Evolutionary conservation across 2,888 invertebrate genomes (phyloP), one percentile per base, ranked within the genome.

Genomic region (Euzetes globulus): DNA sequence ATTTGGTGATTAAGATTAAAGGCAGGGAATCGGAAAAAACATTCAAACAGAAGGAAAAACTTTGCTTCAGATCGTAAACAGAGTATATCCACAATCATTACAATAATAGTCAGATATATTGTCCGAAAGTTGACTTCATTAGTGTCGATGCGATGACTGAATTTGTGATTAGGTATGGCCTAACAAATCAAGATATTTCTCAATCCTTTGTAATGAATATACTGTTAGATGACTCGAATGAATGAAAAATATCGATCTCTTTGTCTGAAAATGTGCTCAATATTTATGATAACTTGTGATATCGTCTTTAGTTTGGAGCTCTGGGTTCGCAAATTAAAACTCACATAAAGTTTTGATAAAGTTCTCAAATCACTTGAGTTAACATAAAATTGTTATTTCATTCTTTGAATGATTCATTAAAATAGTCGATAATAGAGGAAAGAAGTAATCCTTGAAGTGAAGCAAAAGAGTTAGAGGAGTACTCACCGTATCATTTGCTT

Each of bases 401-500:
- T 7, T 4, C 41, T 41, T 41, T 41, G 41, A 41, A 41, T 41
- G 11, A 41, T 11, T 41, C 41, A 41, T 55, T 55, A 22, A 55
- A 55, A 55, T 9, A 63, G 17, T 27, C 17, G 27, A 6, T 33
- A 19, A 17, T 60, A 60, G 60, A 60, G 25, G 19, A 60, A 19
- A 29, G 60, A 6, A 25, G 25, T 25, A 17, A 29, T 52, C 11
- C 11, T 19, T 52, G 11, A 22, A 37, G 33, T 17, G 19, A 33
- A 37, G 63, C 2, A 19, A 37, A 63, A 7, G 33, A 63, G 29
- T n/a, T 29, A 63, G 52, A 52, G 19, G 4, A 29, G 22, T 70
- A 73, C 74, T 74, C 19, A 74, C 74, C 17, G 74, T 74, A 74
- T 74, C 74, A 50, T 74, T 74, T 19, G 68, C 74, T 45, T 68